These are phyloP conservation scores for Gallinago paraguaiae DNA, from an alignment of 2,113 vertebrate genomes.

Conservation along the genomic window DNA sequence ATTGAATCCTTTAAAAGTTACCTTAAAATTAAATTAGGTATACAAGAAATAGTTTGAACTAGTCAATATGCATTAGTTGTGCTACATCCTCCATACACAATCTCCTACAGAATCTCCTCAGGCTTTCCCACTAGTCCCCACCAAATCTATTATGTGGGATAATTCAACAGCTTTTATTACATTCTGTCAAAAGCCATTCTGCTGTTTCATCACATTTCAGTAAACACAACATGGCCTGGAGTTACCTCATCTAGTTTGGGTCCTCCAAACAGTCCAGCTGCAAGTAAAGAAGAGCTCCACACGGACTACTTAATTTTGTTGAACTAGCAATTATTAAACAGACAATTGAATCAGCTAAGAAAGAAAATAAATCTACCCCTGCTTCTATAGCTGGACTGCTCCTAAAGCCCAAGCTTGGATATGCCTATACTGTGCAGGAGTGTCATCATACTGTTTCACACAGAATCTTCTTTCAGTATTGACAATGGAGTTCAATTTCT, in stretches of 20 bases:
- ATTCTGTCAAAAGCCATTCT: not conserved
- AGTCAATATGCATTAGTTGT: fast-evolving
- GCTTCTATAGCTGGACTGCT: not conserved
- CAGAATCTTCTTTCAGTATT: not conserved
- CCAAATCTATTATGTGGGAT: fast-evolving
- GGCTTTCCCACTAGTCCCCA: not conserved
- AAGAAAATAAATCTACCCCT: not conserved
- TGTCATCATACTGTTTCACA: not conserved
- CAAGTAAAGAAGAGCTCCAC: not conserved
- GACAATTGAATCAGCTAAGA: not conserved
- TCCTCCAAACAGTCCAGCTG: not conserved
- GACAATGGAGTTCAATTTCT: not conserved
- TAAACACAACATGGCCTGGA: not conserved
- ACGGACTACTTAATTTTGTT: not conserved
- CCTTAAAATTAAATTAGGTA: not conserved
- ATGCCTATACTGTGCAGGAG: not conserved
- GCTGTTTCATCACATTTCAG: not conserved
- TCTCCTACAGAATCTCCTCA: not conserved
- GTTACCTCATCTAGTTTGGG: not conserved
- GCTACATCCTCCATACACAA: not conserved
- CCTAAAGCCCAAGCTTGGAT: not conserved
- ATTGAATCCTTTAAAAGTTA: not conserved
- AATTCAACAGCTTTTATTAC: not conserved
- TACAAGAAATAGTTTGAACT: not conserved
- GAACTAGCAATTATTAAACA: not conserved